Evolutionary conservation across 2,113 vertebrate genomes (phyloP), one percentile per base, ranked within the genome.

Genomic region (Mesocricetus auratus): DNA sequence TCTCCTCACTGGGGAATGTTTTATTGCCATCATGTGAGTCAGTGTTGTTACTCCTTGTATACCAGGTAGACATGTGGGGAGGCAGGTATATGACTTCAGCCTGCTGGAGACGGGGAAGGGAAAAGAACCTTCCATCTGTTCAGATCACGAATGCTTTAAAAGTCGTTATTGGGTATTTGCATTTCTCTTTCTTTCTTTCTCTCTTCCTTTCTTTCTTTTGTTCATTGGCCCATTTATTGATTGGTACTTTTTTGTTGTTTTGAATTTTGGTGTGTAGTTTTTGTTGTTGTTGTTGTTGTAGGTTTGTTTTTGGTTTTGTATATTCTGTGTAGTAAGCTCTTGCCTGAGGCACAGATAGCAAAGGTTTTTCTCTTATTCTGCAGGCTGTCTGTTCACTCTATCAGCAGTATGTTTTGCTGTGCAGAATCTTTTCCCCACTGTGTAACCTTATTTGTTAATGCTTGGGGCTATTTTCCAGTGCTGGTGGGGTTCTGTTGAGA

Each of bases 1-100:
- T 99, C 96, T 99, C 99, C 85, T 99, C 99, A 7, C 99, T 99
- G 93, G 99, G 99, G 90, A 99, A 99, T 71, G 99, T 98, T 97
- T 99, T 99, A 96, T 99, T 99, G 66, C 99, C 99, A 75, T 99
- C 99, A 0, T 99, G 99, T 0, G 99, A 99, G 96, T 99, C 95
- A 99, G 98, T 4, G 99, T 99, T 1, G 99, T 99, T 66, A 99
- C 99, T 99, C 99, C 98, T 99, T 99, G 98, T 99, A 99, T 42
- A 99, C 99, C 93, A 99, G 98, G 92, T 99, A 99, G 97, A 99
- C 99, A 99, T 98, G 87, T 99, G 99, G 90, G 99, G 99, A 7
- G 99, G 99, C 98, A 99, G 98, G 98, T 99, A 99, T 99, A 60
- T 60, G 36, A 60, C 29, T 58, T 81, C 4, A 13, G 11, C 6